These are phyloP conservation scores for Gastrophysa polygoni DNA, from an alignment of 2,888 invertebrate genomes.

Conservation along the genomic window DNA sequence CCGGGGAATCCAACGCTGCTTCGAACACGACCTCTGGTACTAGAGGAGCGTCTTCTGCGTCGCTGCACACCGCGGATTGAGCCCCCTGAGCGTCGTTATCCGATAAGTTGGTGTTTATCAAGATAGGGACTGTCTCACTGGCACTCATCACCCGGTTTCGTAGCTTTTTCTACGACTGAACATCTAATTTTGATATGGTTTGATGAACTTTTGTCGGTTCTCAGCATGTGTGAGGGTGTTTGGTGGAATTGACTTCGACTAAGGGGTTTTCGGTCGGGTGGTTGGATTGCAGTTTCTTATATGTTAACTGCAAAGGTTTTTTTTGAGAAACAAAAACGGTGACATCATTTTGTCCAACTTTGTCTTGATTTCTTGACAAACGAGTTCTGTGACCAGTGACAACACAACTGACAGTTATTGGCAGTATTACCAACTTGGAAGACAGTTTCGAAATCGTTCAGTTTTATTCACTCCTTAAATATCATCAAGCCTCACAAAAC, in stretches of 20 bases:
- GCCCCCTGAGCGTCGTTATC: slow-evolving; percentile 53
- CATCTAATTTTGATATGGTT: slow-evolving; percentile 32
- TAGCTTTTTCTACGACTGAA: slow-evolving; percentile 19
- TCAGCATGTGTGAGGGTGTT: slow-evolving; percentile 24
- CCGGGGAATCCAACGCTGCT: slow-evolving; percentile 82
- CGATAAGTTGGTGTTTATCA: slow-evolving; percentile 52
- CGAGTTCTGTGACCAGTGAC: not conserved
- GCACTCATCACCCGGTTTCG: slow-evolving; percentile 54
- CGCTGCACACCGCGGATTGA: slow-evolving; percentile 49
- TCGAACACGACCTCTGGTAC: slow-evolving; percentile 86
- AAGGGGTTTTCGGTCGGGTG: slow-evolving; percentile 16
- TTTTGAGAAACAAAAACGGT: slow-evolving; percentile 32
- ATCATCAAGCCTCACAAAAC: no score
- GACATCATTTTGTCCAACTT: slow-evolving; percentile 30
- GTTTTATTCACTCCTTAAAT: no score
- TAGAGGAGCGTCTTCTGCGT: slow-evolving; percentile 72
- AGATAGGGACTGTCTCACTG: slow-evolving; percentile 55
- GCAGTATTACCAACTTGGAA: no score
- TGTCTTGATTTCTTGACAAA: not conserved
- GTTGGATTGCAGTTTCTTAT: slow-evolving; percentile 27
- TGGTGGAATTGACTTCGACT: slow-evolving; percentile 43
- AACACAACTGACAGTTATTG: not conserved
- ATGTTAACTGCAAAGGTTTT: slow-evolving; percentile 29
- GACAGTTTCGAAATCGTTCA: not conserved
- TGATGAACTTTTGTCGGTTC: slow-evolving; percentile 12